phyloP scores from a whole-genome alignment of 2,888 invertebrate genomes.

The Lysandra coridon region DNA sequence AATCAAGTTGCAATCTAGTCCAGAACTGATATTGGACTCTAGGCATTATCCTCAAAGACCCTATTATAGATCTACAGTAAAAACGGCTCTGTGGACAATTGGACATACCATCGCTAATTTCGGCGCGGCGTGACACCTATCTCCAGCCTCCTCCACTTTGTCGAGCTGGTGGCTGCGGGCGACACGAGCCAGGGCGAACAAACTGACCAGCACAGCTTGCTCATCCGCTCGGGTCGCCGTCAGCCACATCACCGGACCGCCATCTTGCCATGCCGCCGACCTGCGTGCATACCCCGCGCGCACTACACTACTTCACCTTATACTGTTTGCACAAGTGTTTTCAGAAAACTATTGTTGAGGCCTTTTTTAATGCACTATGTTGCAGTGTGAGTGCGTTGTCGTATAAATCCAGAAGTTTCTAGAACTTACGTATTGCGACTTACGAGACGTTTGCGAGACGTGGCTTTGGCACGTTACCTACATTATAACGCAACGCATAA shows the following conservation, averaged over 20 bases:
- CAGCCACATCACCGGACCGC: slow-evolving; percentile 38
- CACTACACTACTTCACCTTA: slow-evolving; percentile 57
- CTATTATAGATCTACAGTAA: too few relatives aligned
- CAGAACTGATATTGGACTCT: too few relatives aligned
- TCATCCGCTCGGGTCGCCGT: slow-evolving; percentile 78
- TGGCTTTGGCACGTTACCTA: neutral
- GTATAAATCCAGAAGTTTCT: slow-evolving; percentile 38
- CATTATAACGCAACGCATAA: neutral
- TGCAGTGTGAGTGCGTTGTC: slow-evolving; percentile 46
- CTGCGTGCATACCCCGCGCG: slow-evolving; percentile 39
- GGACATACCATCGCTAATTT: neutral
- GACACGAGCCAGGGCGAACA: slow-evolving; percentile 82
- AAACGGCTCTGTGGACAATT: neutral
- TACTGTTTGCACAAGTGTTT: slow-evolving; percentile 74
- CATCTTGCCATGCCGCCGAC: slow-evolving; percentile 31
- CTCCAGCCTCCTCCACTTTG: slow-evolving; percentile 37
- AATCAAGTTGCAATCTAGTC: too few relatives aligned
- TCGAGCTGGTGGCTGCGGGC: slow-evolving; percentile 56
- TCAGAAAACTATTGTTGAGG: slow-evolving; percentile 75
- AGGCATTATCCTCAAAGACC: too few relatives aligned
- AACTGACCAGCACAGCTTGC: slow-evolving; percentile 77
- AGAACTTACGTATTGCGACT: neutral
- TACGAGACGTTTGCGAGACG: neutral
- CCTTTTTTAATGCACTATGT: slow-evolving; percentile 77
- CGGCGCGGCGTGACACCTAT: neutral